Evolutionary conservation across 2,888 invertebrate species (phyloP), one percentile per base, ranked within the genome.

Genomic region (Amiota communis): DNA sequence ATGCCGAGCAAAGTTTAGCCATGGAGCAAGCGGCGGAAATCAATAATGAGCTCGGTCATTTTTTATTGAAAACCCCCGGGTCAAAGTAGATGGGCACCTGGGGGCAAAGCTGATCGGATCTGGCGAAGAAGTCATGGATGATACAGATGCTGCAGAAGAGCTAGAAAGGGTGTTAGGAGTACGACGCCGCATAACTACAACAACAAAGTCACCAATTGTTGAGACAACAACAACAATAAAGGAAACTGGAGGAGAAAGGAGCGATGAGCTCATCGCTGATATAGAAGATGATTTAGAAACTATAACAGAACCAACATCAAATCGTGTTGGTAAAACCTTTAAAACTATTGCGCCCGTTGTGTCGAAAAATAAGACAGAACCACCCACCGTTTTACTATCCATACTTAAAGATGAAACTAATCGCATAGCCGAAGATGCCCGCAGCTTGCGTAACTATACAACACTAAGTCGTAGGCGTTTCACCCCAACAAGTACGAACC

Each of bases 1-100:
- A 81, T 15, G 70, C 59, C 2, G 75, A 78, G 20, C 74, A 76
- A 53, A 71, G 72, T 4, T 69, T 75, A 56, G 80, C 80, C 1
- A 79, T 80, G 77, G 83, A 85, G 61, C 83, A 87, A 72, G 81
- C 86, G 6, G 75, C 73, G 10, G 80, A 85, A 77, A 83, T 85
- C 12, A 85, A 86, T 65, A 70, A 77, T 12, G 83, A 83, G 59
- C 73, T 84, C 56, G 78, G 80, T 82, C 77, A 86, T 87, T 87
- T 87, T 87, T 87, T 87, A 85, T 85, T 87, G 86, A 82, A 80
- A 76, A 83, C 85, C 87, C 87, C 87, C 87, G 84, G 84, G 87
- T 87, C 87, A 84, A 78, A 76, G 71, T 84, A 86, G 83, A 81
- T 17, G 65, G 77, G 72, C 77, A 87, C 85, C 82, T 77, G 87